Base-by-base conservation (phyloP, 2,797 vertebrate genomes). In the Adrianichthys oophorus region DNA sequence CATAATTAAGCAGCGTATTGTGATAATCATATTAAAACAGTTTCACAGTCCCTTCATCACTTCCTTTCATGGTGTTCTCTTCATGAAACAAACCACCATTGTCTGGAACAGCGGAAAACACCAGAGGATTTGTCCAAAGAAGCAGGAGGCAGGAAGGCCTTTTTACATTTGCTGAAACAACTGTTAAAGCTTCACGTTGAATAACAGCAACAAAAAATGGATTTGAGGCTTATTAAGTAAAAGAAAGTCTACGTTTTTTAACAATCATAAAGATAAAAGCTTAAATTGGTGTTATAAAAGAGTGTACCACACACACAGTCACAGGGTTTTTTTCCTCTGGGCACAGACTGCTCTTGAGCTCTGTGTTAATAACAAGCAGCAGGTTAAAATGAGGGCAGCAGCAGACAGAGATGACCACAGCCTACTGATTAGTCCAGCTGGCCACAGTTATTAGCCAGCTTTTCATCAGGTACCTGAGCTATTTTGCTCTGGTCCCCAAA, bases 371-470 rank as follows among this genome's bases (percentile, higher is more conserved):
- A 76, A 90, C 85, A 89, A 88, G 79, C 80, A 71, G 68, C 53
- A 62, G 84, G 77, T 78, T 87, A 91, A 91, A 89, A 64, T 79
- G 62, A 82, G 68, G 82, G 81, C 75, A 78, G 74, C 40, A 7
- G 56, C 51, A 52, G 63, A 62, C 60, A 57, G 41, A 68, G 74
- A 68, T 68, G 82, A 76, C 74, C 51, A 4, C 71, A 77, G 80
- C 83, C 84, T 78, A 70, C 82, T 92, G 87, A 92, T 91, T 92
- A 91, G 74, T 72, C 56, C 53, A 54, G 70, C 84, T 68, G 68
- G 85, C 79, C 83, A 66, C 85, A 63, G 85, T 91, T 87, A 88
- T 89, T 85, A 78, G 68, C 16, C 19, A 5, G 58, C 59, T 72
- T 87, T 85, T 89, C 79, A 88, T 88, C 85, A 87, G 73, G 74